A percentile compares a stretch with the other conserved stretches of the same genome.
phyloP scores from a whole-genome alignment of 64 coral and sea anemone species.

The Pocillopora verrucosa region DNA sequence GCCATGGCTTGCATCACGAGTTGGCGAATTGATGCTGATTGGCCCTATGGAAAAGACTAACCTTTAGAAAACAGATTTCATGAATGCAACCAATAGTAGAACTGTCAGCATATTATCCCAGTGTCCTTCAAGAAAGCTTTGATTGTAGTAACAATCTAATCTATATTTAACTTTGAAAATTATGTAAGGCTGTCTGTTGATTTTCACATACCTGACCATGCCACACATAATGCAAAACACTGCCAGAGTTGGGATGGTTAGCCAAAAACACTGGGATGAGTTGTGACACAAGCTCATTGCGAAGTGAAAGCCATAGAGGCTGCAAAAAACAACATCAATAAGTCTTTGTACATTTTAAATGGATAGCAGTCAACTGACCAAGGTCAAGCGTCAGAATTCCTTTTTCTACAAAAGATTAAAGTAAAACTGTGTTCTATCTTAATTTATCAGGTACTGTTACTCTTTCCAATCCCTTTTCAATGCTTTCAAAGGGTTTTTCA shows the following conservation, averaged over 20 bases:
- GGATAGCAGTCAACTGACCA: neutral
- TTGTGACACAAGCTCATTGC: conserved; percentile 79
- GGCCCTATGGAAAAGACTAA: conserved; percentile 50
- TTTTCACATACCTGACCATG: conserved; percentile 84
- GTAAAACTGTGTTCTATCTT: too few species aligned
- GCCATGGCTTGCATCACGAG: conserved; percentile 97
- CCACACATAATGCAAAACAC: conserved; percentile 96
- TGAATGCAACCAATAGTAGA: neutral
- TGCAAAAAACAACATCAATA: conserved; percentile 27
- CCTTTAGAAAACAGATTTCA: neutral
- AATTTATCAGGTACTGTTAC: too few species aligned
- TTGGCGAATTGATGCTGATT: conserved; percentile 93
- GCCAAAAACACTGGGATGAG: conserved; percentile 91
- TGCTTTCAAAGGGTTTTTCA: too few species aligned
- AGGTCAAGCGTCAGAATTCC: neutral
- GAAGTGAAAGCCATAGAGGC: conserved; percentile 83
- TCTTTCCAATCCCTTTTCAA: too few species aligned
- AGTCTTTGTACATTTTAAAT: neutral
- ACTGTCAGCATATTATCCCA: neutral
- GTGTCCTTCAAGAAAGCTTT: too few species aligned
- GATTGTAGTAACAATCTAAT: too few species aligned
- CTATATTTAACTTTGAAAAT: too few species aligned
- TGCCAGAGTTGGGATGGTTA: conserved; percentile 95
- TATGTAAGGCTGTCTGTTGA: too few species aligned
- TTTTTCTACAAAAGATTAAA: too few species aligned